These are phyloP conservation scores for Microcebus murinus DNA, from an alignment of 2,113 vertebrate species.

Conservation along the genomic window DNA sequence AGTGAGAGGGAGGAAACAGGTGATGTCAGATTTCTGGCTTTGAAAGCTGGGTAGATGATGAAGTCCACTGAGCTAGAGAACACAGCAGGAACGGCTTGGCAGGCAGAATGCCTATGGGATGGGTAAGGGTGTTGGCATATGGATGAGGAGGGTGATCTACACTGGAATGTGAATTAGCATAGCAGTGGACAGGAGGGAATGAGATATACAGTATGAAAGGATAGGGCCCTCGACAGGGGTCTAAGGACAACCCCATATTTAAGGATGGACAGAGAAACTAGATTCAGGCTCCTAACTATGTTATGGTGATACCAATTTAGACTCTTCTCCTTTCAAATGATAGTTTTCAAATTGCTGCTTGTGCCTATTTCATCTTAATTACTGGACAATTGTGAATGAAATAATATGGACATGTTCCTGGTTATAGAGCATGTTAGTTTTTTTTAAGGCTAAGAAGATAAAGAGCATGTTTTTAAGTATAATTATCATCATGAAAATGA, in stretches of 20 bases:
- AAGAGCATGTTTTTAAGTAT: not conserved
- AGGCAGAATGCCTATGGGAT: not conserved
- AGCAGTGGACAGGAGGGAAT: not conserved
- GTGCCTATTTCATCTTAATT: not conserved
- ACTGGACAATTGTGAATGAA: constrained; percentile 2
- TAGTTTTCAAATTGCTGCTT: not conserved
- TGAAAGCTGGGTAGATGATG: not conserved
- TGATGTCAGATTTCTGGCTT: not conserved
- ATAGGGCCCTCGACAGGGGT: not conserved
- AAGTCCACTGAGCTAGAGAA: not conserved
- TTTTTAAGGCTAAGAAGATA: no score
- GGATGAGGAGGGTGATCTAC: not conserved
- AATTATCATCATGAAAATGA: constrained; percentile 11
- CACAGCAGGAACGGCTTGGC: not conserved
- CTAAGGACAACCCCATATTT: not conserved
- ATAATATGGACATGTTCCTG: not conserved
- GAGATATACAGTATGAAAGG: not conserved
- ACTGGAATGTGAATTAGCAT: not conserved
- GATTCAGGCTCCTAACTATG: not conserved
- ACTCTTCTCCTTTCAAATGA: not conserved
- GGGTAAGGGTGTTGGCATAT: not conserved
- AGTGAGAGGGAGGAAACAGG: not conserved
- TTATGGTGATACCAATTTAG: not conserved
- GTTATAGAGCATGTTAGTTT: not conserved
- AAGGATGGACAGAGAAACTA: not conserved